Conservation (phyloP, 1,140 invertebrate genomes). For the Brachionus asplanchnoidis region DNA sequence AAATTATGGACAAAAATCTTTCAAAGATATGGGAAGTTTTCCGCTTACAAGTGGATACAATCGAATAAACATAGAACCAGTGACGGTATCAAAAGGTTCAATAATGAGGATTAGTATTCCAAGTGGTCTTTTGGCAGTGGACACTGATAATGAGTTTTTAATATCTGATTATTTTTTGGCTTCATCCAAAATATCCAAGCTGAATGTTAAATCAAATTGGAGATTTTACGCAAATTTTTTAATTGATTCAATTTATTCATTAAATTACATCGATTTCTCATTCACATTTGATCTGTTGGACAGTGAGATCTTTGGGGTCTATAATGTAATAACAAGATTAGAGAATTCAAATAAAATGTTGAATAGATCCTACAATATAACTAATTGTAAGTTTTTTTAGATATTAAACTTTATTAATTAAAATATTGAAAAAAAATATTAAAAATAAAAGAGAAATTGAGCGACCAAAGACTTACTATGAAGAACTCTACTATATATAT, state of each 20-base stretch:
- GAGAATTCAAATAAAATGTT: not conserved
- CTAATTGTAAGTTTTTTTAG: not conserved
- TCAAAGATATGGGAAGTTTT: not conserved
- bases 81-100: not conserved
- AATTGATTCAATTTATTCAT: not conserved
- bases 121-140: not conserved
- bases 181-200: not conserved
- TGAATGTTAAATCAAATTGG: not conserved
- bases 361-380: not conserved
- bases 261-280: not conserved
- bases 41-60: not conserved
- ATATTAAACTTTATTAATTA: not conserved
- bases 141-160: not conserved
- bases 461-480: no score
- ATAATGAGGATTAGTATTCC: not conserved
- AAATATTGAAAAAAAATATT: no score
- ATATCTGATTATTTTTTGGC: not conserved
- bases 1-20: not conserved
- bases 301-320: not conserved
- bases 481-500: no score
- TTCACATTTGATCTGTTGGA: not conserved
- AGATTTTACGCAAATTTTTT: slow-evolving; percentile 13
- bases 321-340: not conserved
- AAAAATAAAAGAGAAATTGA: no score
- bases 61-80: not conserved